Evolutionary conservation across 2,113 vertebrate genomes (phyloP), one percentile per base, ranked within the genome.

Genomic region (Nannospalax galili): DNA sequence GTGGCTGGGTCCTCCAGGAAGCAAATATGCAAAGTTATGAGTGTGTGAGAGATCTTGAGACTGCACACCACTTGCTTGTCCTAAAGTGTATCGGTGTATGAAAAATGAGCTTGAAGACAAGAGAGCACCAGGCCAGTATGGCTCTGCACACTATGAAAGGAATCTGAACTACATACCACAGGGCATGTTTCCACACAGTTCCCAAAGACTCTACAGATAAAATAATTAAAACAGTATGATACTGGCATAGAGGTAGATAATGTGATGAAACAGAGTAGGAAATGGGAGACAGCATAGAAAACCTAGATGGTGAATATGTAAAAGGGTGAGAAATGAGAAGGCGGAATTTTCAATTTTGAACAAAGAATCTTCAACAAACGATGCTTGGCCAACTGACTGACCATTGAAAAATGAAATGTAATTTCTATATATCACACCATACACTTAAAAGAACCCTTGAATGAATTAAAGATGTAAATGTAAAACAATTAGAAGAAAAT

Each of bases 401-500:
- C 11, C 7, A n/a, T 62, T 88, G 90, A 48, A 88, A 81, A 78
- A 92, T 78, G 32, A 95, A 90, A 87, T 65, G 60, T 87, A 79
- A 90, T 91, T 95, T 7, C 35, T 92, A 73, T 77, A 75, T 62
- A 52, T 26, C 30, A 90, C 8, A 69, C 0, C 52, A 48, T 7
- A 37, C 5, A 92, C 90, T 45, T 37, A 7, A 40, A 91, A 87
- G 78, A 70, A 88, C 48, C 86, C 22, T 73, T 62, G 88, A 5
- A 48, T 65, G 35, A 58, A 79, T 86, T 92, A 80, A 93, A 86
- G 22, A 91, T 74, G 81, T 58, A 48, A 86, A 86, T 94, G 8
- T 89, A 72, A 96, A 85, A 48, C 82, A n/a, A 72, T 5, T 42
- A 75, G 11, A 88, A 92, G 81, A 90, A 95, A 93, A 77, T 88